Evolutionary conservation across 1,140 invertebrate genomes (phyloP).

Genomic region (Anoplophora glabripennis): DNA sequence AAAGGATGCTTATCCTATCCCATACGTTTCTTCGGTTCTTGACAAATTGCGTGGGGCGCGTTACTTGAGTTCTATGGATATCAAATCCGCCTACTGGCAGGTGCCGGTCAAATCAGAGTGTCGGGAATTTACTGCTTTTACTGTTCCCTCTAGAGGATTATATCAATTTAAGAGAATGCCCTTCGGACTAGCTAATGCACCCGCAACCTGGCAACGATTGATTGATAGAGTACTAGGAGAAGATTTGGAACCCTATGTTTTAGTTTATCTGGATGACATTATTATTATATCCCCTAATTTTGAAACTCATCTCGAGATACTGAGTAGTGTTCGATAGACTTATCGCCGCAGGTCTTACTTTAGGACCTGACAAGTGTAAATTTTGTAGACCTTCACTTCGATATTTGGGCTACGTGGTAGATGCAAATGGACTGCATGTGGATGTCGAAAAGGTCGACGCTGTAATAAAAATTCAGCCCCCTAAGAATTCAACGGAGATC

Average conservation of each 20-base stretch:
- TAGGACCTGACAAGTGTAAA: slow-evolving; percentile 17
- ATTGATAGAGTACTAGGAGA: slow-evolving; percentile 21
- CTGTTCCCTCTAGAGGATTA: slow-evolving; percentile 45
- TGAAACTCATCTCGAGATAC: slow-evolving; percentile 11
- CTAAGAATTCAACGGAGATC: slow-evolving; percentile 18
- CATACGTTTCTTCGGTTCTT: slow-evolving; percentile 25
- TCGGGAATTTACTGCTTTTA: slow-evolving; percentile 49
- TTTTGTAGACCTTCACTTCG: slow-evolving; percentile 29
- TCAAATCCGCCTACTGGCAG: slow-evolving; percentile 46
- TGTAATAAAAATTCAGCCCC: slow-evolving; percentile 37
- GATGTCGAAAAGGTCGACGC: slow-evolving; percentile 39
- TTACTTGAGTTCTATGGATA: slow-evolving; percentile 37
- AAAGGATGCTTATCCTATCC: slow-evolving; percentile 35
- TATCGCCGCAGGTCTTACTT: slow-evolving; percentile 7
- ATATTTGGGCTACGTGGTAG: slow-evolving; percentile 45
- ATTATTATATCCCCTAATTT: slow-evolving; percentile 28
- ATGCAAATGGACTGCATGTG: slow-evolving; percentile 33
- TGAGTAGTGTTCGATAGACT: slow-evolving; percentile 24
- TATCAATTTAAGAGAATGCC: slow-evolving; percentile 50
- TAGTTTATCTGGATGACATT: slow-evolving; percentile 38
- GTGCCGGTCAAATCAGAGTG: slow-evolving; percentile 35
- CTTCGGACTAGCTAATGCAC: slow-evolving; percentile 49
- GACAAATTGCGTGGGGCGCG: slow-evolving; percentile 25
- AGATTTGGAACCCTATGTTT: slow-evolving; percentile 26
- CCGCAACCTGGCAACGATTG: slow-evolving; percentile 28